phyloP scores from a whole-genome alignment of 2,888 invertebrate species.

The Reticulitermes lucifugus region DNA sequence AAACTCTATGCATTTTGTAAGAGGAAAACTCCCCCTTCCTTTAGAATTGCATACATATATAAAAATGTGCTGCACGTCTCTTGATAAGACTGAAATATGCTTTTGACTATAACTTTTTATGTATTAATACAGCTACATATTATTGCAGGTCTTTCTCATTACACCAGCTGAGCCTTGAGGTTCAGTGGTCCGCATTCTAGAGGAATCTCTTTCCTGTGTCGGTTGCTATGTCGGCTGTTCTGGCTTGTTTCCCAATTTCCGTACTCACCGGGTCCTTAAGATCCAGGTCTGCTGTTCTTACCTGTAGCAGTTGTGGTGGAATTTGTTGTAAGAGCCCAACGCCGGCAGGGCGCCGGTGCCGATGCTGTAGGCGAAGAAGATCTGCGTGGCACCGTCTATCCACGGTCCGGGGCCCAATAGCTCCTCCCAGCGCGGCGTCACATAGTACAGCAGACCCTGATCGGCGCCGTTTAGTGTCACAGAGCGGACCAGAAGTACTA shows the following conservation, averaged over 20 bases:
- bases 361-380: slow-evolving; percentile 83
- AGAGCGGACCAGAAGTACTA: slow-evolving; percentile 74
- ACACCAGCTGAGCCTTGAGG: no score
- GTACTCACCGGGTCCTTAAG: no score
- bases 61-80: no score
- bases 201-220: no score
- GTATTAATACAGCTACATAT: no score
- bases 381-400: slow-evolving; percentile 83
- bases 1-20: no score
- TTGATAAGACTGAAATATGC: no score
- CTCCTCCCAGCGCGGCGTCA: slow-evolving; percentile 72
- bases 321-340: slow-evolving; percentile 80
- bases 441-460: slow-evolving; percentile 74
- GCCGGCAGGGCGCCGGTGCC: slow-evolving; percentile 82
- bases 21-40: no score
- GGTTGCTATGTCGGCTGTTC: not conserved
- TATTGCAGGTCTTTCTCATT: no score
- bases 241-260: not conserved
- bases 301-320: slow-evolving; percentile 82
- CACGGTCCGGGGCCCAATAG: slow-evolving; percentile 70
- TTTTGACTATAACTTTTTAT: no score
- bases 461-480: slow-evolving; percentile 75
- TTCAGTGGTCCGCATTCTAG: no score
- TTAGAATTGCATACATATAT: no score
- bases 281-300: slow-evolving; percentile 58